Conservation (phyloP, 1,140 invertebrate species). For the Drosophila triauraria region DNA sequence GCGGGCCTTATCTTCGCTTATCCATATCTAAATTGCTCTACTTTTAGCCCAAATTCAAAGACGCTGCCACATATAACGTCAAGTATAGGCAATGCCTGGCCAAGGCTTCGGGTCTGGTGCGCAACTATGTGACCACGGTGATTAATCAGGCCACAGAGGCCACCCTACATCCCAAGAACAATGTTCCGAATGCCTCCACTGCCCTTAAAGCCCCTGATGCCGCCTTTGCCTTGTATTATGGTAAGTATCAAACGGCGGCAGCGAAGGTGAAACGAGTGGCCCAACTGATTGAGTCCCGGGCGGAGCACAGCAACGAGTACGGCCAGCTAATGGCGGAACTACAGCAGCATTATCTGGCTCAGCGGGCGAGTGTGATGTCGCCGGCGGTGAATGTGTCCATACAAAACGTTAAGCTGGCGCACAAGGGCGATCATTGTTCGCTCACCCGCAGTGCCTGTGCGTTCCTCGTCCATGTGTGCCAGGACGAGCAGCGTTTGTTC, state of each 20-base stretch:
- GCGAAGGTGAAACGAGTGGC: constrained; percentile 93
- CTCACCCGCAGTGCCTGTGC: constrained; percentile 94
- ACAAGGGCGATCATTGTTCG: constrained; percentile 94
- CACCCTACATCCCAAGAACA: constrained; percentile 86
- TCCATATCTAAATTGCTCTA: neutral
- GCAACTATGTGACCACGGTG: constrained; percentile 90
- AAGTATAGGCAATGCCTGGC: constrained; percentile 93
- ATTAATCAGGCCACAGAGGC: constrained; percentile 92
- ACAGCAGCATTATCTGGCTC: constrained; percentile 93
- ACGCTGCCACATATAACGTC: constrained; percentile 89
- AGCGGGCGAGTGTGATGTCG: constrained; percentile 87
- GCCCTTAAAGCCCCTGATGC: constrained; percentile 87
- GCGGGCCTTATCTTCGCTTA: neutral
- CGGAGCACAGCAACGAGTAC: constrained; percentile 89
- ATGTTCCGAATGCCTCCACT: constrained; percentile 40
- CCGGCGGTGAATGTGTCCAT: constrained; percentile 92
- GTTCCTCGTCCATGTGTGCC: constrained; percentile 95
- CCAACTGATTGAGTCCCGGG: constrained; percentile 91
- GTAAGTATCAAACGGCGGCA: constrained; percentile 96
- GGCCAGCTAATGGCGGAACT: constrained; percentile 91
- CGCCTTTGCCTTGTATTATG: constrained; percentile 96
- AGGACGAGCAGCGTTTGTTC: constrained; percentile 96
- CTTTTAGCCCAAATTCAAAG: constrained; percentile 89
- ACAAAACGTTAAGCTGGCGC: constrained; percentile 88
- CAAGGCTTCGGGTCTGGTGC: constrained; percentile 91